Conservation (phyloP, 2,113 vertebrate genomes). For the Crotalus helleri region DNA sequence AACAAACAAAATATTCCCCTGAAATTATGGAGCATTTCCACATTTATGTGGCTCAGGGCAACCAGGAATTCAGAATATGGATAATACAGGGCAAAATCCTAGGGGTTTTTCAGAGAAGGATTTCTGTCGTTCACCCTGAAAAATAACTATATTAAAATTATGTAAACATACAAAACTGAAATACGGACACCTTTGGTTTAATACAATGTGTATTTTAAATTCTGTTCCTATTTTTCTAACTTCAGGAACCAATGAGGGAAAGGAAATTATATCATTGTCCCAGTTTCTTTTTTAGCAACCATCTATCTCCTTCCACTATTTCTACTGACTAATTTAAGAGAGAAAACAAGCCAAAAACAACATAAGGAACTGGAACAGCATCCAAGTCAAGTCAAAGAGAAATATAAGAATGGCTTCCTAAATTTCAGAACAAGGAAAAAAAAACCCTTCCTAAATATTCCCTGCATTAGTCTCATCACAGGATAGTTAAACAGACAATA, state of each 20-base stretch:
- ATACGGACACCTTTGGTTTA: constrained; percentile 59
- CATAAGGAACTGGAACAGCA: constrained; percentile 1
- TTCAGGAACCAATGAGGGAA: constrained; percentile 1
- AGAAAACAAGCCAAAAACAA: background rate
- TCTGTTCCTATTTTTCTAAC: background rate
- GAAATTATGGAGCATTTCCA: background rate
- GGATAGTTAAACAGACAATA: constrained; percentile 27
- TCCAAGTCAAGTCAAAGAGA: constrained; percentile 29
- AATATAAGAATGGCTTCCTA: constrained; percentile 39
- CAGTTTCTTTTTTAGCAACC: background rate
- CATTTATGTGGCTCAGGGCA: background rate
- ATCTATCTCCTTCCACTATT: background rate
- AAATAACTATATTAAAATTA: constrained; percentile 43
- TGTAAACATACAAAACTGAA: constrained; percentile 61
- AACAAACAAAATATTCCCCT: background rate
- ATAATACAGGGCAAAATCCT: background rate
- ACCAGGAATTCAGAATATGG: background rate
- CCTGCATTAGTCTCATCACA: constrained; percentile 18
- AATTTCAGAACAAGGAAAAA: constrained; percentile 1
- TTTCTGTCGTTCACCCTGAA: constrained; percentile 20
- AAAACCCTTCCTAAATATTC: constrained; percentile 5
- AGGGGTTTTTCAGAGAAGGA: constrained; percentile 9
- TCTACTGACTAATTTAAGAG: background rate
- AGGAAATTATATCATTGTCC: constrained; percentile 14
- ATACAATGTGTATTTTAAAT: constrained; percentile 23